phyloP scores from a whole-genome alignment of 2,797 vertebrate genomes.

The Otolemur crassicaudatus region DNA sequence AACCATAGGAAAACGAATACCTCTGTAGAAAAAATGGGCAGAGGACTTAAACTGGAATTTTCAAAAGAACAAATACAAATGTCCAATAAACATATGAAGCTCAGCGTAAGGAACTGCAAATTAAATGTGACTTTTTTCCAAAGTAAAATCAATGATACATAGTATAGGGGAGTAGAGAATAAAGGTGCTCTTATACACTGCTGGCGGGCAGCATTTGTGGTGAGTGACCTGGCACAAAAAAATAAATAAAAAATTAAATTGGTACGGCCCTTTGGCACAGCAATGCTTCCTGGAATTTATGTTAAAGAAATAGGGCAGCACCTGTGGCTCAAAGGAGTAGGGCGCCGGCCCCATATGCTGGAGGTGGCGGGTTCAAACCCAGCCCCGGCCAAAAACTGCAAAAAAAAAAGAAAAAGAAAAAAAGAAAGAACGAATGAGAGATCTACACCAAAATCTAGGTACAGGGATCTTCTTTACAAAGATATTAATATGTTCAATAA shows the following conservation, averaged over 20 bases:
- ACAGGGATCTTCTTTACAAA: neutral
- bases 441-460: constrained; percentile 24
- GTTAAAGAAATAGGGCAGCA: neutral
- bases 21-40: neutral
- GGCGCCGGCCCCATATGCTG: too few relatives aligned
- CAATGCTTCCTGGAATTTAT: neutral
- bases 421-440: neutral
- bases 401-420: too few relatives aligned
- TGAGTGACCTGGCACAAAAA: neutral
- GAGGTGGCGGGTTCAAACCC: too few relatives aligned
- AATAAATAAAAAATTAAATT: neutral
- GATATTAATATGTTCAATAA: neutral
- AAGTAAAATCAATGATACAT: constrained; percentile 12
- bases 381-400: too few relatives aligned
- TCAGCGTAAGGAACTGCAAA: neutral
- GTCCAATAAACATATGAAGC: neutral
- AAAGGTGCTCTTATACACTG: neutral
- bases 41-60: neutral
- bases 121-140: neutral
- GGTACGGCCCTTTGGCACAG: neutral
- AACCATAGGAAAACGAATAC: neutral
- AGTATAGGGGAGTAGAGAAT: neutral
- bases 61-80: neutral
- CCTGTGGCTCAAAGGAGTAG: too few relatives aligned
- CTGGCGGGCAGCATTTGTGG: neutral